A percentile compares a stretch with the other conserved stretches of the same genome.
Evolutionary conservation across 2,113 vertebrate species (phyloP).

Genomic region (Rhizomys pruinosus): DNA sequence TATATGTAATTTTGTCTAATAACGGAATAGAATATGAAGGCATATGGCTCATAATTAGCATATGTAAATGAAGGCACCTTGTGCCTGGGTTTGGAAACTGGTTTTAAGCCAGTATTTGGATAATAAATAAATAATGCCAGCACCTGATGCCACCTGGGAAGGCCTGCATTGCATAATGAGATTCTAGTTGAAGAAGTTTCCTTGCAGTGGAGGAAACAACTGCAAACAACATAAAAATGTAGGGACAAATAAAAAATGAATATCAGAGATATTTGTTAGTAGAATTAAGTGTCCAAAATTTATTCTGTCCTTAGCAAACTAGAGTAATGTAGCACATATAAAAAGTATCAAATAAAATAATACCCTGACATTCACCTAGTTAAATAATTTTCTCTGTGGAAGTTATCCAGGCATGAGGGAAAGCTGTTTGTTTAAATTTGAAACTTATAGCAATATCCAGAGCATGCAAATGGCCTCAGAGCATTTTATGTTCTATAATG

Average conservation of each 20-base stretch:
- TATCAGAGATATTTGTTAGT: background rate
- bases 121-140: background rate
- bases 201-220: background rate
- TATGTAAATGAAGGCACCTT: background rate
- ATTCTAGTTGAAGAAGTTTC: background rate
- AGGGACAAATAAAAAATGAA: background rate
- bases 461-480: slow-evolving; percentile 29
- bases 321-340: background rate
- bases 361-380: slow-evolving; percentile 2
- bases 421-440: slow-evolving; percentile 57
- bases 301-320: background rate
- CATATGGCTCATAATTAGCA: background rate
- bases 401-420: background rate
- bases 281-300: background rate
- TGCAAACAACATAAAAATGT: background rate
- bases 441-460: background rate
- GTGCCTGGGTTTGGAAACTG: background rate
- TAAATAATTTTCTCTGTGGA: slow-evolving; percentile 45
- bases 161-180: rapidly evolving
- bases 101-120: background rate
- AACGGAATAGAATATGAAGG: background rate
- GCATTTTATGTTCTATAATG: background rate
- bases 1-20: background rate
- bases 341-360: background rate
- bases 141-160: background rate